These are phyloP conservation scores for Sitta europaea DNA, from an alignment of 2,113 vertebrate genomes.

Conservation along the genomic window DNA sequence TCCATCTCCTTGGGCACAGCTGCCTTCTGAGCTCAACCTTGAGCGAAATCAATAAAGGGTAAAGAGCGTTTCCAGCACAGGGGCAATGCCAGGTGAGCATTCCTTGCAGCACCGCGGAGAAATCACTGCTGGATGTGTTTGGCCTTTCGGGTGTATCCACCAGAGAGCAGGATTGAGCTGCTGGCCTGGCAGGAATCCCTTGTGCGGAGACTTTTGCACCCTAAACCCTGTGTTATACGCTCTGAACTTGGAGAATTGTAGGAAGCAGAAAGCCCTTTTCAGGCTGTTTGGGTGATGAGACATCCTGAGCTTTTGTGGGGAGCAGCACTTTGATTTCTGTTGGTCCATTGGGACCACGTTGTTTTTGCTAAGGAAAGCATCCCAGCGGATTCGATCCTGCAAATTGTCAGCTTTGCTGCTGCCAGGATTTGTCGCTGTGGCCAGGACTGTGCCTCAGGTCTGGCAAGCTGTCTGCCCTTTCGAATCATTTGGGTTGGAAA, in stretches of 20 bases:
- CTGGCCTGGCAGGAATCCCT: background rate
- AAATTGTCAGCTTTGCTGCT: background rate
- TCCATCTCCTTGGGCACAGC: background rate
- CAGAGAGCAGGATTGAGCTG: constrained; percentile 57
- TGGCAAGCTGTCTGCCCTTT: background rate
- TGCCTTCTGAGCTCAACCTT: background rate
- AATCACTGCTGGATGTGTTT: accelerated
- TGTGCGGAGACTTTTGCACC: accelerated
- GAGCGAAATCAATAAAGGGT: background rate
- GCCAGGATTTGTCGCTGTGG: background rate
- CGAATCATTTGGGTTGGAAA: no score
- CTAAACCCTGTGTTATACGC: accelerated
- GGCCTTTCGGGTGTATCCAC: background rate
- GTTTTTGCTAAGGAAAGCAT: background rate
- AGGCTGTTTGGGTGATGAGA: background rate
- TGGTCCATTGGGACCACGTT: accelerated
- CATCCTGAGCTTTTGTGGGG: background rate
- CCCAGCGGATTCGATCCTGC: background rate
- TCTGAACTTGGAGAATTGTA: background rate
- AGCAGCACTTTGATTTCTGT: background rate
- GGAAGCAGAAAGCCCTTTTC: background rate
- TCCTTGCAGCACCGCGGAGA: background rate
- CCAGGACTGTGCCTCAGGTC: background rate
- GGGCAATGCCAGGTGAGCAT: accelerated
- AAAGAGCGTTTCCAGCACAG: background rate